Conservation (phyloP, 2,113 vertebrate genomes). For the Ardeotis arabs region DNA sequence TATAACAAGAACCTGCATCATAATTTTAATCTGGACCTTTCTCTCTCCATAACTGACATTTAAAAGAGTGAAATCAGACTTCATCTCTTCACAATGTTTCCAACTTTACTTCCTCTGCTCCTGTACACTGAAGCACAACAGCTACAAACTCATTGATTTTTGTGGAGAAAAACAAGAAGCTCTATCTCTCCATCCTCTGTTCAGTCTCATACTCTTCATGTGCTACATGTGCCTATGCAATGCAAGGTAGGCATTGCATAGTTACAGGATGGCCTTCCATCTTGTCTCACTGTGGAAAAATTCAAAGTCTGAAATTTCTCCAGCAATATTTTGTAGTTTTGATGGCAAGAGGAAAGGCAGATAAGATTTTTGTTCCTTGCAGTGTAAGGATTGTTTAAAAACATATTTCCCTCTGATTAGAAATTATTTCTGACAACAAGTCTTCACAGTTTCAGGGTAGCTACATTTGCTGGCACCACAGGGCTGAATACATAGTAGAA, state of each 20-base stretch:
- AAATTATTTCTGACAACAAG: neutral
- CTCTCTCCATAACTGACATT: neutral
- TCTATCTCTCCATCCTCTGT: neutral
- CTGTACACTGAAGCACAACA: neutral
- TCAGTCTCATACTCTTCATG: neutral
- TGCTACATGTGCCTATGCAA: neutral
- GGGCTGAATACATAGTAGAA: neutral
- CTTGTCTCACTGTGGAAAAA: neutral
- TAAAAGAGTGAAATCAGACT: neutral
- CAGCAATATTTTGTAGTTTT: neutral
- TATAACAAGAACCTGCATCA: neutral
- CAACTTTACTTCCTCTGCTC: neutral
- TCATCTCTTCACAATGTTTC: neutral
- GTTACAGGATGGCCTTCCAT: neutral
- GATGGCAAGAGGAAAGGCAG: neutral
- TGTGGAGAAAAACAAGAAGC: neutral
- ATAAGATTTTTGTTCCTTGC: neutral
- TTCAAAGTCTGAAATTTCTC: neutral
- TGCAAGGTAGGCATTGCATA: neutral
- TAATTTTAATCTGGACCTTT: neutral
- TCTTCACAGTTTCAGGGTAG: neutral
- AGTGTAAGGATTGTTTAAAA: neutral
- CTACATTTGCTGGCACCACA: neutral
- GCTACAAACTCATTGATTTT: neutral
- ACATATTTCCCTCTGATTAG: neutral